phyloP scores from a whole-genome alignment of 2,888 invertebrate genomes.

The Orthosia incerta region DNA sequence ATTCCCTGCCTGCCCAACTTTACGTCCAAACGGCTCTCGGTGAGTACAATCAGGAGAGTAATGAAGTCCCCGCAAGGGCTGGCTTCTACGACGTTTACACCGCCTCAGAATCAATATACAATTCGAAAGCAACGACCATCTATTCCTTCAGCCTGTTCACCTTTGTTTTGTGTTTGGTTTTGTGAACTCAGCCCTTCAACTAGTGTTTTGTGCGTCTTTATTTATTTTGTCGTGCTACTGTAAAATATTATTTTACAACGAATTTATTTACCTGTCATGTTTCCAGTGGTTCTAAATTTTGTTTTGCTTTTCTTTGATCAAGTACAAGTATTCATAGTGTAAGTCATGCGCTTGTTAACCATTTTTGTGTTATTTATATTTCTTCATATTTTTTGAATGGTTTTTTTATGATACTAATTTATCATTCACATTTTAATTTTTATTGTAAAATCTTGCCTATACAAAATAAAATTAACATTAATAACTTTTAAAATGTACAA shows the following conservation, averaged over 20 bases:
- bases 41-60: slow-evolving; percentile 92
- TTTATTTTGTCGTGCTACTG: slow-evolving; percentile 72
- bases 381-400: slow-evolving; percentile 61
- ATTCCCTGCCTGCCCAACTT: slow-evolving; percentile 94
- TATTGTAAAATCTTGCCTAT: slow-evolving; percentile 73
- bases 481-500: slow-evolving; percentile 67
- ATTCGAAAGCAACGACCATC: slow-evolving; percentile 78
- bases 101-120: slow-evolving; percentile 79
- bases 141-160: slow-evolving; percentile 79
- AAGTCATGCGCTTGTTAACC: slow-evolving; percentile 69
- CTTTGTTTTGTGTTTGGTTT: slow-evolving; percentile 81
- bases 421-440: slow-evolving; percentile 62
- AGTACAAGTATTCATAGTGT: slow-evolving; percentile 71
- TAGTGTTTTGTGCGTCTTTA: slow-evolving; percentile 73
- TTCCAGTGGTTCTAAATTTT: slow-evolving; percentile 69
- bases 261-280: slow-evolving; percentile 65
- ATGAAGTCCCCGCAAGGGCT: slow-evolving; percentile 85
- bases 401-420: slow-evolving; percentile 63
- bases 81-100: slow-evolving; percentile 90
- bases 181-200: slow-evolving; percentile 77
- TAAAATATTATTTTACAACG: slow-evolving; percentile 62
- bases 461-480: slow-evolving; percentile 67
- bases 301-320: slow-evolving; percentile 65
- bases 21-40: slow-evolving; percentile 96
- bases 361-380: slow-evolving; percentile 70